Base-by-base conservation (phyloP, 2,888 invertebrate genomes). In the Caenorhabditis uteleia region DNA sequence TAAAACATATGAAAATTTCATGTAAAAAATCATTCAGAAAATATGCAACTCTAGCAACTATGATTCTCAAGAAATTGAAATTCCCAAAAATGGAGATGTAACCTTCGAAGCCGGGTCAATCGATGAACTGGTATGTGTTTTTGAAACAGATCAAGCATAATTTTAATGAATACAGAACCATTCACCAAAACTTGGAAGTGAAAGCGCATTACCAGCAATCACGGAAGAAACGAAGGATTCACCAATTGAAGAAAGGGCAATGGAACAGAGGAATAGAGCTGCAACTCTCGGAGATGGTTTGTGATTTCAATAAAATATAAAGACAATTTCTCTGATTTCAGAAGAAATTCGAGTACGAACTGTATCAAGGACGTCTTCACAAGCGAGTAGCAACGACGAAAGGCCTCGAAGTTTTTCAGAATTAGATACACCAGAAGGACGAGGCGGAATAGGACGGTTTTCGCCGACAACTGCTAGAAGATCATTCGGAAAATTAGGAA, bases 391-490 rank as follows among this genome's bases (percentile, higher is more conserved):
- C 39, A 57, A 64, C 18, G 59, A 71, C 4, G 71, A 73, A 21
- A 34, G 77, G 8, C 73, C 70, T 3, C 55, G 77, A 7, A 64
- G 74, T 23, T 73, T 72, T 33, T 77, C 77, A 2, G 77, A 76
- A 42, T 46, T 78, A 10, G 75, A 80, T 45, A 61, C 76, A 8
- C 61, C 70, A 7, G 49, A 53, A 23, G 56, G 57, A 14, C 26
- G 66, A 39, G 43, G 40, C 59, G 55, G 74, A 45, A 55, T 71
- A 43, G 50, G 54, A 27, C 40, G 73, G 46, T 79, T 77, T 44
- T 82, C 82, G n/a, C 82, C 82, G 20, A 71, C 73, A 26, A 74
- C 77, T 7, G 82, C 82, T 2, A 46, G 82, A 26, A 49, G 78
- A 46, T 79, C 78, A 7, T 82, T 82, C 49, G 82, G 79, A 12